Conservation (phyloP, 1,140 invertebrate species). For the Cyclina sinensis region DNA sequence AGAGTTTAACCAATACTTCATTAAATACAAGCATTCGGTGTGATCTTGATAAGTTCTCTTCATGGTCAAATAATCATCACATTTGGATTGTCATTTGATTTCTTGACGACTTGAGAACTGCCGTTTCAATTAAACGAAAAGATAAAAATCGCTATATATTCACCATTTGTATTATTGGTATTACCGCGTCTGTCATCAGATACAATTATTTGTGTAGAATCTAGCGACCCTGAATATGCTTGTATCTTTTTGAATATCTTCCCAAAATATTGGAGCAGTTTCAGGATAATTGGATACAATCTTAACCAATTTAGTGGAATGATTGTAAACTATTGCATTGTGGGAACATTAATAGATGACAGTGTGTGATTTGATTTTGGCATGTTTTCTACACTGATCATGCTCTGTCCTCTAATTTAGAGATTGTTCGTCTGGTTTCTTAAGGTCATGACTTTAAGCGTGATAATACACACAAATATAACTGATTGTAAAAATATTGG, state of each 20-base stretch:
- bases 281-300: slow-evolving; percentile 55
- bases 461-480: slow-evolving; percentile 36
- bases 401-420: slow-evolving; percentile 9
- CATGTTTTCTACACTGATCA: not conserved
- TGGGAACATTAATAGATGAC: slow-evolving; percentile 32
- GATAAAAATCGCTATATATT: slow-evolving; percentile 43
- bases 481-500: slow-evolving; percentile 36
- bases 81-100: slow-evolving; percentile 44
- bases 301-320: slow-evolving; percentile 30
- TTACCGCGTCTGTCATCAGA: slow-evolving; percentile 48
- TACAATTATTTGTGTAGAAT: slow-evolving; percentile 21
- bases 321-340: slow-evolving; percentile 36
- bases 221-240: slow-evolving; percentile 33
- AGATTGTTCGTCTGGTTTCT: slow-evolving; percentile 18
- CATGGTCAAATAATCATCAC: slow-evolving; percentile 32
- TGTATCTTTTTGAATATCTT: slow-evolving; percentile 61
- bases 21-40: slow-evolving; percentile 36
- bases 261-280: slow-evolving; percentile 7
- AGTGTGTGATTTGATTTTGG: not conserved
- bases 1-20: not conserved
- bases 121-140: slow-evolving; percentile 52
- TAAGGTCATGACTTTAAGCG: slow-evolving; percentile 1
- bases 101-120: slow-evolving; percentile 42
- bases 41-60: slow-evolving; percentile 25
- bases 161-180: not conserved